These are phyloP conservation scores for Megaleporinus macrocephalus DNA, from an alignment of 2,113 vertebrate genomes.

Conservation along the genomic window DNA sequence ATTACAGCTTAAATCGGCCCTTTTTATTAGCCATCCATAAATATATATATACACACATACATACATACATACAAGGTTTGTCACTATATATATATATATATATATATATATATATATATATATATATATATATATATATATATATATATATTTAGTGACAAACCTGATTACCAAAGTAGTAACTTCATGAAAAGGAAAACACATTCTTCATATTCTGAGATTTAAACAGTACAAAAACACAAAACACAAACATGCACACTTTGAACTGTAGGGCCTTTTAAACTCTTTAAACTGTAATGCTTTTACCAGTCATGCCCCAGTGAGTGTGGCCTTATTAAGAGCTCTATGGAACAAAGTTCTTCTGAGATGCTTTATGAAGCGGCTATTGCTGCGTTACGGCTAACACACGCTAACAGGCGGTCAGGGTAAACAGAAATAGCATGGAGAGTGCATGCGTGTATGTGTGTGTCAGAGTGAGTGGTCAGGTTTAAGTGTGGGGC, in stretches of 20 bases:
- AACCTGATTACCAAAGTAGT: too few relatives aligned
- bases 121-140: not conserved
- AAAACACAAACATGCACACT: not conserved
- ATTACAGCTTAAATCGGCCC: too few relatives aligned
- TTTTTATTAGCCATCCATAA: too few relatives aligned
- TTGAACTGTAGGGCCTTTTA: not conserved
- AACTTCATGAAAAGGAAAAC: too few relatives aligned
- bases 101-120: too few relatives aligned
- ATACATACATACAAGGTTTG: too few relatives aligned
- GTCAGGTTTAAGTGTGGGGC: slow-evolving; percentile 20
- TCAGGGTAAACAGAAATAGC: slow-evolving; percentile 13
- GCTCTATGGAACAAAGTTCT: slow-evolving; percentile 24
- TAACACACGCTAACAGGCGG: slow-evolving; percentile 24
- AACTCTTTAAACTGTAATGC: slow-evolving; percentile 67
- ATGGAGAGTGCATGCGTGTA: not conserved
- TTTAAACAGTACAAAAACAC: not conserved
- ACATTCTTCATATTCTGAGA: too few relatives aligned
- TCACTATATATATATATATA: too few relatives aligned
- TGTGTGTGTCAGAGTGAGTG: not conserved
- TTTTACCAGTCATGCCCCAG: slow-evolving; percentile 67
- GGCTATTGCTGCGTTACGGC: slow-evolving; percentile 39
- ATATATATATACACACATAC: too few relatives aligned
- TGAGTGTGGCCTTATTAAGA: slow-evolving; percentile 25
- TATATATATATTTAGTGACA: too few relatives aligned
- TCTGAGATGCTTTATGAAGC: slow-evolving; percentile 34